phyloP scores from a whole-genome alignment of 2,113 vertebrate genomes.

The Carlito syrichta region DNA sequence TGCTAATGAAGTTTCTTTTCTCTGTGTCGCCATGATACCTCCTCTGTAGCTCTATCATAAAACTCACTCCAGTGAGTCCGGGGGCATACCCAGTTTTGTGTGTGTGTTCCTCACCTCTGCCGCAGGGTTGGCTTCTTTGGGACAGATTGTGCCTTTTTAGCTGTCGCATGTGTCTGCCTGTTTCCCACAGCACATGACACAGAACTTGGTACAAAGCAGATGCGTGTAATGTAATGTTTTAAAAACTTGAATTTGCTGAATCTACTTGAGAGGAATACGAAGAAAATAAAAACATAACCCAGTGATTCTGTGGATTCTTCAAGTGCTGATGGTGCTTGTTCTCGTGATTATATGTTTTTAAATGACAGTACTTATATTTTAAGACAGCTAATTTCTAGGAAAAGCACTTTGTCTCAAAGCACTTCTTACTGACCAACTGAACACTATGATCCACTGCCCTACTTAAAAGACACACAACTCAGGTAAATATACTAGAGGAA shows the following conservation, averaged over 20 bases:
- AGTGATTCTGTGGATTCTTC: background rate
- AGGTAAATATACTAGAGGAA: slow-evolving; percentile 1
- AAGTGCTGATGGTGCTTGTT: background rate
- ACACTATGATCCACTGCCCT: background rate
- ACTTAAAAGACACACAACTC: background rate
- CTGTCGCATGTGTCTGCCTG: background rate
- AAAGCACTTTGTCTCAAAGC: slow-evolving; percentile 48
- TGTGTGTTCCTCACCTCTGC: background rate
- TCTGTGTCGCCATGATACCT: too few relatives aligned
- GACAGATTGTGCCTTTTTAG: background rate
- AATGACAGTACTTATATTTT: background rate
- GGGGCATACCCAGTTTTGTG: too few relatives aligned
- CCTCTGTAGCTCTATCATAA: background rate
- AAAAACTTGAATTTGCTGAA: background rate
- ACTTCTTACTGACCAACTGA: slow-evolving; percentile 24
- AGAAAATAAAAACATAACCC: background rate
- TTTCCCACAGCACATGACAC: background rate
- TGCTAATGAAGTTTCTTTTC: background rate
- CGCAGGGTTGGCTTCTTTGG: background rate
- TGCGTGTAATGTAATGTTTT: background rate
- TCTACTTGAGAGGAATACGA: background rate
- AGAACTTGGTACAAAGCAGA: background rate
- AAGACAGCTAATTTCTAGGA: slow-evolving; percentile 45
- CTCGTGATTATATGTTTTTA: background rate
- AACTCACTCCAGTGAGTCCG: background rate